These are phyloP conservation scores for Narcine bancroftii DNA, from an alignment of 2,113 vertebrate genomes.

Conservation along the genomic window DNA sequence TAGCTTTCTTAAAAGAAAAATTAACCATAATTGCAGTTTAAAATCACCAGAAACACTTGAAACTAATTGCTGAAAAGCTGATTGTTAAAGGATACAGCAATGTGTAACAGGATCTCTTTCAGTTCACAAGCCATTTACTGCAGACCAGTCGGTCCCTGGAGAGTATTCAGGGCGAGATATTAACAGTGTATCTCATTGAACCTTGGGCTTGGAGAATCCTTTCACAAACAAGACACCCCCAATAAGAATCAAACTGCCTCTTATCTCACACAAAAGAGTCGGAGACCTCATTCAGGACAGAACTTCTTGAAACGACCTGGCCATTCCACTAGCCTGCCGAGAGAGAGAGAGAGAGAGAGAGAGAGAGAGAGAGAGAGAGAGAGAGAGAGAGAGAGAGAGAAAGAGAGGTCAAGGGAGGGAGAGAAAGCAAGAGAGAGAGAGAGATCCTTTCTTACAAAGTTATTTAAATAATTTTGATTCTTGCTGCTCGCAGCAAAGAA, in stretches of 20 bases:
- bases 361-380: too few species aligned
- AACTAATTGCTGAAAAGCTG: background rate
- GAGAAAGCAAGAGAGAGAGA: slow-evolving; percentile 37
- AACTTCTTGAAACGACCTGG: background rate
- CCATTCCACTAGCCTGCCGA: too few species aligned
- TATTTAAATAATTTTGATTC: slow-evolving; percentile 77
- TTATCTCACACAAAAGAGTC: background rate
- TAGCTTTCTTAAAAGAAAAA: background rate
- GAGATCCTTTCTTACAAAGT: slow-evolving; percentile 59
- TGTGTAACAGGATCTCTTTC: background rate
- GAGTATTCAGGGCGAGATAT: background rate
- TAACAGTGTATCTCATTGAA: background rate
- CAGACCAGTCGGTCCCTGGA: background rate
- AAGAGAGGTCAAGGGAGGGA: too few species aligned
- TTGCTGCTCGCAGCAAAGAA: slow-evolving; percentile 91
- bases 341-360: too few species aligned
- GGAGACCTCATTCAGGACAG: background rate
- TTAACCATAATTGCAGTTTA: background rate
- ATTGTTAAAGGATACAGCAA: background rate
- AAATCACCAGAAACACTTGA: background rate
- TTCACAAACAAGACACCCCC: background rate
- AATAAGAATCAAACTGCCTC: background rate
- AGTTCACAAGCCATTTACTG: background rate
- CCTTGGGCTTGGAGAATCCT: too few species aligned
- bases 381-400: too few species aligned